These are phyloP conservation scores for Arbacia lixula DNA, from an alignment of 53 echinoderm and acorn worm genomes.

Conservation along the genomic window DNA sequence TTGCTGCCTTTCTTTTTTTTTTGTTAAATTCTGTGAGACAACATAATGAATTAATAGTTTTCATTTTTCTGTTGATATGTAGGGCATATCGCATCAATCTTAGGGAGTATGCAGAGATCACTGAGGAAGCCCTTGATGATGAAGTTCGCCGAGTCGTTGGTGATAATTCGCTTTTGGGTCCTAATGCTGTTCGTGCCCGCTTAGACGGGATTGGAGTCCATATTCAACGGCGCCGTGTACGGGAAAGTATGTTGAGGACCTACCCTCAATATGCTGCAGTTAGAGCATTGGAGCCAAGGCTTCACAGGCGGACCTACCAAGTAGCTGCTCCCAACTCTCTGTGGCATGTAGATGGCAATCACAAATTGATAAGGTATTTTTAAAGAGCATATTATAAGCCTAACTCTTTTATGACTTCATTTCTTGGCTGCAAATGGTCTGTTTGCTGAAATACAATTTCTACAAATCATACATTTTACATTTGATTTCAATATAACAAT, in stretches of 20 bases:
- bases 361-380: conserved; percentile 44
- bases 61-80: conserved; percentile 9
- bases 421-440: not conserved
- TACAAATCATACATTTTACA: too few relatives aligned
- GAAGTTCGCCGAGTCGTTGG: conserved; percentile 25
- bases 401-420: not conserved
- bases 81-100: conserved; percentile 32
- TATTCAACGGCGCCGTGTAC: conserved; percentile 31
- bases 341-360: conserved; percentile 42
- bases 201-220: conserved; percentile 19
- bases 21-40: not conserved
- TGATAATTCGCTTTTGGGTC: conserved; percentile 24
- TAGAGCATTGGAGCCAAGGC: conserved; percentile 8
- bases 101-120: conserved; percentile 34
- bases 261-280: conserved; percentile 47
- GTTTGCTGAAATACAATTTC: too few relatives aligned
- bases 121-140: conserved; percentile 36
- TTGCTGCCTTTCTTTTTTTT: not conserved
- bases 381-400: not conserved
- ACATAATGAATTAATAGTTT: not conserved
- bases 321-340: conserved; percentile 40
- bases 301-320: conserved; percentile 16
- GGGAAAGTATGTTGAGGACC: conserved; percentile 29
- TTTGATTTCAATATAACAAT: too few relatives aligned
- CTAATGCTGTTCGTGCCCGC: conserved; percentile 33